Percentiles rank a stretch among this genome's conserved stretches.
Conservation (phyloP, 35 echinoderm and acorn worm species). For the Anneissia japonica region DNA sequence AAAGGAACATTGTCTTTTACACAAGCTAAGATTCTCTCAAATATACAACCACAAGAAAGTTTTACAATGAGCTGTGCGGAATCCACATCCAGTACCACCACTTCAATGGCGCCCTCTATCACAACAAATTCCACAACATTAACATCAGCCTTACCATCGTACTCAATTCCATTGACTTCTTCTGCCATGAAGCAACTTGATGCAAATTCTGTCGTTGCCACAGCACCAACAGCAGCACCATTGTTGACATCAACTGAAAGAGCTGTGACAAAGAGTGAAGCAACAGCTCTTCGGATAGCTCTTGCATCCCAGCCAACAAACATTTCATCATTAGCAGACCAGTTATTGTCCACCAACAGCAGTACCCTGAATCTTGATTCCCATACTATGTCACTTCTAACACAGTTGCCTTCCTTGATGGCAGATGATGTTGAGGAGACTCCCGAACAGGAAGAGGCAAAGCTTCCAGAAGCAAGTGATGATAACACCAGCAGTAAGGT, state of each 20-base stretch:
- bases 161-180: neutral
- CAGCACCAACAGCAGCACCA: constrained; percentile 13
- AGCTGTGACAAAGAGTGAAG: neutral
- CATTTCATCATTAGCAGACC: neutral
- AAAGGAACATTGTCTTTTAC: constrained; percentile 38
- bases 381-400: constrained; percentile 1
- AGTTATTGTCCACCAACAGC: neutral
- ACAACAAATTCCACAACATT: neutral
- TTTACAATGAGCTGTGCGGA: constrained; percentile 1
- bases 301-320: neutral
- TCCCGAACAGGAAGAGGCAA: no score
- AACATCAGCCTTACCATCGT: neutral
- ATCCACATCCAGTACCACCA: neutral
- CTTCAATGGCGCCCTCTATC: neutral
- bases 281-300: neutral
- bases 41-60: constrained; percentile 37
- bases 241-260: neutral
- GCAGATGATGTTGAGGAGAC: neutral
- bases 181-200: neutral
- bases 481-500: neutral
- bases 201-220: neutral
- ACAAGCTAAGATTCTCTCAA: constrained; percentile 86
- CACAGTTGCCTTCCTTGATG: neutral
- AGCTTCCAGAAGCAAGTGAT: neutral
- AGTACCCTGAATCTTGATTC: neutral